Percentiles rank a stretch among this genome's conserved stretches.
Conservation (phyloP, 2,797 vertebrate genomes). For the Cetoscarus ocellatus region DNA sequence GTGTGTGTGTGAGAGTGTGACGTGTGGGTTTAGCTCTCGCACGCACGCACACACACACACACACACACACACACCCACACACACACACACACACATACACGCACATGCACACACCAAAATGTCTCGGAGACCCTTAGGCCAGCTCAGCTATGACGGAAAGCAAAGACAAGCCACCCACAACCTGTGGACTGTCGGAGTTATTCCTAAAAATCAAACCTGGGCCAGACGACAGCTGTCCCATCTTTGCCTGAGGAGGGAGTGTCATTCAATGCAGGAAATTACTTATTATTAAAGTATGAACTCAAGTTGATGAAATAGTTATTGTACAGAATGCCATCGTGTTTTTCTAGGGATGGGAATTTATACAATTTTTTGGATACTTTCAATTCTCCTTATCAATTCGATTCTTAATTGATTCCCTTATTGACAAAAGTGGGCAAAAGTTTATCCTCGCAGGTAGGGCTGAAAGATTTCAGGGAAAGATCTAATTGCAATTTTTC, state of each 20-base stretch:
- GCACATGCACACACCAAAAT: conserved; percentile 30
- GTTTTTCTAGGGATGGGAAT: no score
- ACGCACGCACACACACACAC: not conserved
- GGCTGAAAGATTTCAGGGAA: no score
- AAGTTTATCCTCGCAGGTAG: no score
- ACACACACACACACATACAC: no score
- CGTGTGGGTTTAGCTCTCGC: conserved; percentile 36
- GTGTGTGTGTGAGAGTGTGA: conserved; percentile 19
- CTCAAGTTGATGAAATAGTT: not conserved
- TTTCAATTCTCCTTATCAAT: no score
- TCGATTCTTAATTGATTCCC: no score
- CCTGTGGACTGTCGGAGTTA: conserved; percentile 43
- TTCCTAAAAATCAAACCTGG: conserved; percentile 11
- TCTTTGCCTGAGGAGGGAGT: conserved; percentile 21
- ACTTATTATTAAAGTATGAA: conserved; percentile 18
- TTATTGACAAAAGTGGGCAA: no score
- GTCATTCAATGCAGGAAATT: conserved; percentile 4
- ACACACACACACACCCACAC: no score
- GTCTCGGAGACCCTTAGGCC: conserved; percentile 46
- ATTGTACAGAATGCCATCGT: not conserved
- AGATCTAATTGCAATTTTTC: no score
- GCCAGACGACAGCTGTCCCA: conserved; percentile 18
- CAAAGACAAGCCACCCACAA: conserved; percentile 46
- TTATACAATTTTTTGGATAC: no score
- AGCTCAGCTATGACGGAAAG: conserved; percentile 41